Evolutionary conservation across 2,888 invertebrate species (phyloP), one percentile per base, ranked within the genome.

Genomic region (Tetramorium bicarinatum): DNA sequence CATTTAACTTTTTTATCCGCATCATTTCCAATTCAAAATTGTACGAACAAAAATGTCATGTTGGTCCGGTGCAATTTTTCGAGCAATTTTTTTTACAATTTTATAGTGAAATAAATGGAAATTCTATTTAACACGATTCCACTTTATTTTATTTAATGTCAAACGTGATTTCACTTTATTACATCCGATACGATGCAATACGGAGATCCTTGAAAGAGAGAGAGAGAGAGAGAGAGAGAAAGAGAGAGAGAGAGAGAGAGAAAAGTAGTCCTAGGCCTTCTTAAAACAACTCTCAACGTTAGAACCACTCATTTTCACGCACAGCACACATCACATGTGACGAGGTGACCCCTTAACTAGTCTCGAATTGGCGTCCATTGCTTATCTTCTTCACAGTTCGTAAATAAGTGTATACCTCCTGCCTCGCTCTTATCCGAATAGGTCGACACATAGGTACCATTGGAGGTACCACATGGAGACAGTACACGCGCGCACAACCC

Each of bases 311-410:
- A 52, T 47, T 64, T 79, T 25, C 56, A 69, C 15, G 41, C 21
- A 54, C 44, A 11, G 66, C 62, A 79, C 72, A 61, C 59, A 67
- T 83, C 77, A 87, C 56, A 82, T 79, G 76, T 61, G 61, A 34
- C 85, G 9, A 69, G 54, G 66, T 74, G 66, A 83, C 83, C 86
- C 87, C 85, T 87, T 88, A 89, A 87, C 83, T 29, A 59, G 76
- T 56, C 82, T 62, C 71, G 81, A 11, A 34, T 34, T 79, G 83
- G 25, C 84, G 77, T 87, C 87, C 82, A 90, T 90, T 90, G 90
- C 90, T 90, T 89, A 88, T 91, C 86, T 86, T 76, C 85, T 84
- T 75, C 79, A 29, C n/a, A 64, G 86, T 87, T 84, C 84, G 41
- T 74, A 90, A 90, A 90, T 90, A 90, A 88, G 69, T 61, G 83